Conservation (phyloP, 2,888 invertebrate species). For the Nesidiocoris tenuis region DNA sequence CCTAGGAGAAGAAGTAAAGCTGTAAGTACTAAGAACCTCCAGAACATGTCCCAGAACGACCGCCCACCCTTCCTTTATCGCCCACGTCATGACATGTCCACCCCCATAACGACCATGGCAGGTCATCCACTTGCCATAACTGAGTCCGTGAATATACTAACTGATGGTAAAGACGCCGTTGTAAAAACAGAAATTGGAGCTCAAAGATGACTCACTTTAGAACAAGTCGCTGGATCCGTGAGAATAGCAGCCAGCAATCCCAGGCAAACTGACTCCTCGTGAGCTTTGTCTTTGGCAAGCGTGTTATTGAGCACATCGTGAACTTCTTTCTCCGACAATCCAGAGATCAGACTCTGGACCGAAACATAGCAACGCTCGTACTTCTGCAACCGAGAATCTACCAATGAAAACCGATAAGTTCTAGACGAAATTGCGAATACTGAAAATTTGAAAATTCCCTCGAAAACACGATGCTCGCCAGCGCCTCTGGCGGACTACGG, state of each 20-base stretch:
- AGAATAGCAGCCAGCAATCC: conserved; percentile 87
- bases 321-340: conserved; percentile 88
- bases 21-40: no score
- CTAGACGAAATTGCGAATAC: background rate
- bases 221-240: conserved; percentile 77
- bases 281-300: conserved; percentile 81
- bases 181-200: no score
- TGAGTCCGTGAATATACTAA: no score
- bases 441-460: conserved; percentile 28
- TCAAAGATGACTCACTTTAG: conserved; percentile 63
- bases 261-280: conserved; percentile 85
- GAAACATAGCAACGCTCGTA: conserved; percentile 80
- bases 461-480: conserved; percentile 24
- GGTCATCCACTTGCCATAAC: no score
- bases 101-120: no score
- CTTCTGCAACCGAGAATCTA: conserved; percentile 64
- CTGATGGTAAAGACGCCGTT: no score
- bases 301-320: conserved; percentile 89
- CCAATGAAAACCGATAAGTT: background rate
- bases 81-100: no score
- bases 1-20: no score
- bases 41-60: no score
- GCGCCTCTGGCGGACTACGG: conserved; percentile 44
- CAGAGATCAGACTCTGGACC: conserved; percentile 74
- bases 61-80: no score